These are phyloP conservation scores for Perithous albicinctus DNA, from an alignment of 2,888 invertebrate species.

Conservation along the genomic window DNA sequence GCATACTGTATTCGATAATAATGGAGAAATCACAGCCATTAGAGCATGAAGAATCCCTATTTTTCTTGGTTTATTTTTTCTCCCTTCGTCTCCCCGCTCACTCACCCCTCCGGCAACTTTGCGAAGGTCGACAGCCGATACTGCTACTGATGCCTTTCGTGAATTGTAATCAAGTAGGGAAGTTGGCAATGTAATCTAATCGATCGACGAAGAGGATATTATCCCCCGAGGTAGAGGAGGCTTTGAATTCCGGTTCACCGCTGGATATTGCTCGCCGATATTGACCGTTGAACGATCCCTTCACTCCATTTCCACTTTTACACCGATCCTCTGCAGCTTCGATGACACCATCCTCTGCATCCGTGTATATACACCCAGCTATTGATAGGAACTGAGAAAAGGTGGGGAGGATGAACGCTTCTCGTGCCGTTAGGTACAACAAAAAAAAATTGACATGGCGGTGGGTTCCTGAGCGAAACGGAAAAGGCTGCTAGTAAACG, in stretches of 20 bases:
- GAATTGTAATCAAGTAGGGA: slow-evolving; percentile 44
- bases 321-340: slow-evolving; percentile 13
- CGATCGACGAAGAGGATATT: slow-evolving; percentile 52
- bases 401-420: slow-evolving; percentile 1
- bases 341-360: slow-evolving; percentile 32
- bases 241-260: slow-evolving; percentile 41
- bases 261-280: slow-evolving; percentile 55
- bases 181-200: slow-evolving; percentile 57
- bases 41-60: neutral
- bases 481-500: slow-evolving; percentile 13
- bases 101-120: slow-evolving; percentile 8
- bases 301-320: slow-evolving; percentile 24
- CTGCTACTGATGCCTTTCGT: slow-evolving; percentile 17
- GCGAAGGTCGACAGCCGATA: slow-evolving; percentile 9
- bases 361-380: slow-evolving; percentile 3
- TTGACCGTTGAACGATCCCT: slow-evolving; percentile 59
- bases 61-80: neutral
- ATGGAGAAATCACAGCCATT: slow-evolving; percentile 19
- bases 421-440: slow-evolving; percentile 21
- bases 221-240: slow-evolving; percentile 20
- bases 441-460: slow-evolving; percentile 7
- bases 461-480: slow-evolving; percentile 19
- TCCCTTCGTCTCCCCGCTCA: neutral
- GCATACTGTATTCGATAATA: slow-evolving; percentile 16
- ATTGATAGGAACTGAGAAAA: slow-evolving; percentile 41